Base-by-base conservation (phyloP, 53 echinoderm and acorn worm genomes). In the Pentamera pediparva region DNA sequence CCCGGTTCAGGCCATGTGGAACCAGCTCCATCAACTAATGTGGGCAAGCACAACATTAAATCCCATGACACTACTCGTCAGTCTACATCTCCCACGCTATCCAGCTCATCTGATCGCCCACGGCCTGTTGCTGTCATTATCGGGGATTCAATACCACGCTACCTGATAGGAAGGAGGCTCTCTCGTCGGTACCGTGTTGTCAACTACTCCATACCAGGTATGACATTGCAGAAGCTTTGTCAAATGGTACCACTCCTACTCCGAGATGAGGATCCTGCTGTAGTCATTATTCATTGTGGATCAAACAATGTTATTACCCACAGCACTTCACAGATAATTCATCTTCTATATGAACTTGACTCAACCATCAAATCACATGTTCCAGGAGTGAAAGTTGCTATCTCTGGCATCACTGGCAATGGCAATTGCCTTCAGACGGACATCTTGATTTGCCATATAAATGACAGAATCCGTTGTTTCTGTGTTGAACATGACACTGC, bases 391-490 rank as follows among this genome's bases (percentile, higher is more conserved):
- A 17, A 39, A 39, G 41, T 65, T 32, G 65, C 41, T 39, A 26
- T 62, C 27, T 65, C 40, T 65, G 65, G 65, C 25, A 39, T 65
- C 5, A 65, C 65, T 6, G 65, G 41, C 5, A 63, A 40, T 35
- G 35, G 39, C 6, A 40, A 5, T 25, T 65, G 65, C 25, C 40
- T 37, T 27, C 65, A 65, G 22, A 65, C 65, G 7, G 65, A 65
- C 12, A 39, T 65, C 41, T 28, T 21, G 6, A 38, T 39, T 39
- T 39, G 65, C 25, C 65, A 39, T 35, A 65, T 65, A 19, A 65
- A 40, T 39, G 40, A 39, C 37, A 3, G 5, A 6, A 65, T 39
- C 15, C 2, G 37, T n/a, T 25, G 28, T 9, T 65, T 62, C n/a
- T 61, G 61, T 61, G 2, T 33, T 32, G 64, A 63, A 19, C 37